A percentile compares a stretch with the other conserved stretches of the same genome.
Conservation (phyloP, 2,113 vertebrate genomes). For the Microtus oregoni region DNA sequence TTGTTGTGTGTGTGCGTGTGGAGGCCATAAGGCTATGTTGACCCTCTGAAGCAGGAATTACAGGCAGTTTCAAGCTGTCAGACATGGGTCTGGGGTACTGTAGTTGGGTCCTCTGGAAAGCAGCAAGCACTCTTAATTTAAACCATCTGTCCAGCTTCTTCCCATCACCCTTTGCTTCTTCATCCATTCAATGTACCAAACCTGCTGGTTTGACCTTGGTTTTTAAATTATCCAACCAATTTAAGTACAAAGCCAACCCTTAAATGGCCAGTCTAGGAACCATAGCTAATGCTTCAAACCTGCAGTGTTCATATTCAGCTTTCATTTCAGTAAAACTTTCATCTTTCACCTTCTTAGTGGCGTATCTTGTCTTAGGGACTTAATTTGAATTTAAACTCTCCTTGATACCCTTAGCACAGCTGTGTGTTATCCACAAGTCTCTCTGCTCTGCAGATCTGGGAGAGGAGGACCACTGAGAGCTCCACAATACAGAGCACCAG, state of each 20-base stretch:
- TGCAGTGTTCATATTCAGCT: not conserved
- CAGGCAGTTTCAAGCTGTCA: not conserved
- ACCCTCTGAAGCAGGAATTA: not conserved
- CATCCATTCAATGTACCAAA: not conserved
- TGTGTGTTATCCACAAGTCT: not conserved
- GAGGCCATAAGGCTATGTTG: not conserved
- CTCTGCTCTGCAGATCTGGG: not conserved
- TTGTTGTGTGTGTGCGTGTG: not conserved
- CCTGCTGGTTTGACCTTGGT: not conserved
- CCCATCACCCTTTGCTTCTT: not conserved
- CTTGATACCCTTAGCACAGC: not conserved
- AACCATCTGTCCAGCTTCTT: not conserved
- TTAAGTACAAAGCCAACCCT: not conserved
- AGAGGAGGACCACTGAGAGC: not conserved
- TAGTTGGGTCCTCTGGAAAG: not conserved
- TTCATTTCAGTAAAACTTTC: not conserved
- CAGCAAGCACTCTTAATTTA: not conserved
- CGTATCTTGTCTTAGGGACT: not conserved
- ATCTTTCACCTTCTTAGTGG: not conserved
- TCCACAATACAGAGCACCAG: not conserved
- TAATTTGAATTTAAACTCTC: not conserved
- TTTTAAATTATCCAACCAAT: not conserved
- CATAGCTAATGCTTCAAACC: not conserved
- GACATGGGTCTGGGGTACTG: not conserved
- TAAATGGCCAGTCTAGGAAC: not conserved